These are phyloP conservation scores for Platysternon megacephalum DNA, from an alignment of 2,113 vertebrate genomes.

Conservation along the genomic window DNA sequence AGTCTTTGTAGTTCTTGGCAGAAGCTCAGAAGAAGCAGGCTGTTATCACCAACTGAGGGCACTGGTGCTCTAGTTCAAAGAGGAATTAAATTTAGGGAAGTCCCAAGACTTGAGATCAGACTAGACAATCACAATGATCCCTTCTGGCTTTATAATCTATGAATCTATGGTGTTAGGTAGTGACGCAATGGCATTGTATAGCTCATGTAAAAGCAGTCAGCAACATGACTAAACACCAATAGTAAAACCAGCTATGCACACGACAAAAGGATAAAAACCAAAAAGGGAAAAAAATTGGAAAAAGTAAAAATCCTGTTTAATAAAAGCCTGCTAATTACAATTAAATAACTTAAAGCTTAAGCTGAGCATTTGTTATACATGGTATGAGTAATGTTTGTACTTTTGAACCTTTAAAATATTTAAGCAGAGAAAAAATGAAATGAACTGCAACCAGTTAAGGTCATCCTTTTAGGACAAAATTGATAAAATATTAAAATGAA, in stretches of 20 bases:
- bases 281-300: constrained; percentile 27
- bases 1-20: neutral
- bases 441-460: constrained; percentile 82
- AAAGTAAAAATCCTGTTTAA: constrained; percentile 54
- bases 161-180: neutral
- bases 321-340: constrained; percentile 68
- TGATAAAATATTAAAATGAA: constrained; percentile 86
- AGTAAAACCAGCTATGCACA: neutral
- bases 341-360: constrained; percentile 76
- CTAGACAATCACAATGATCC: neutral
- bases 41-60: neutral
- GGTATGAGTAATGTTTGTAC: constrained; percentile 78
- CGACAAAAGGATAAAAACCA: neutral
- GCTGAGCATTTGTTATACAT: constrained; percentile 53
- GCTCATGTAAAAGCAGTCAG: neutral
- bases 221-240: neutral
- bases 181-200: neutral
- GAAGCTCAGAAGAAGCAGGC: neutral
- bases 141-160: neutral
- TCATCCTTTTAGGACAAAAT: constrained; percentile 85
- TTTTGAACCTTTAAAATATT: constrained; percentile 83
- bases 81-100: neutral
- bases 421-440: constrained; percentile 81
- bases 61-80: neutral
- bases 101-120: neutral